Conservation (phyloP, 2,797 vertebrate species). For the Phoebastria nigripes region DNA sequence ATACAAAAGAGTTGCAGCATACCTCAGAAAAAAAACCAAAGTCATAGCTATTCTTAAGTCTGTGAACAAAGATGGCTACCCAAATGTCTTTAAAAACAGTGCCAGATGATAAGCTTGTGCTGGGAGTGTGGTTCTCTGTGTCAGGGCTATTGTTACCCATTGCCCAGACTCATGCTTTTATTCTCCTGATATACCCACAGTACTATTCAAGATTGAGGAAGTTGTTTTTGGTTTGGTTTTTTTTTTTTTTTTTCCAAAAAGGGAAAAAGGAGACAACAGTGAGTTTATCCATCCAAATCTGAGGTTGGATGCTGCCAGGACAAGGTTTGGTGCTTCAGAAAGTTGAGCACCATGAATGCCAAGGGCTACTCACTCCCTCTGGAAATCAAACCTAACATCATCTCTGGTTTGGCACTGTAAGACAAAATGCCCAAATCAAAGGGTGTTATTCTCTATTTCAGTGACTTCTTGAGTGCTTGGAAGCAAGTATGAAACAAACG, state of each 20-base stretch:
- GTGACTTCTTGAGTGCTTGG: neutral
- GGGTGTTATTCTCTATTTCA: neutral
- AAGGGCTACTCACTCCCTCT: neutral
- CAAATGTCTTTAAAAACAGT: neutral
- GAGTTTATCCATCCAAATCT: neutral
- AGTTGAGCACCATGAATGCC: neutral
- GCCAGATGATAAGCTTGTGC: neutral
- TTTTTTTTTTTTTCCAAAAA: neutral
- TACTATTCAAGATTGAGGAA: neutral
- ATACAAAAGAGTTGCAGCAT: neutral
- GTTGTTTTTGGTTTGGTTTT: neutral
- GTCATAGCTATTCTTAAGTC: neutral
- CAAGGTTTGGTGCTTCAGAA: neutral
- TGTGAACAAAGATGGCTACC: neutral
- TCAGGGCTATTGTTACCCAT: neutral
- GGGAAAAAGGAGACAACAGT: neutral
- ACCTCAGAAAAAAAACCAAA: neutral
- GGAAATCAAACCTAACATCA: conserved; percentile 5
- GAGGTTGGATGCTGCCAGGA: neutral
- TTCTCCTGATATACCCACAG: neutral
- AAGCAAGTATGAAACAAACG: neutral
- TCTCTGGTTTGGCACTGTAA: neutral
- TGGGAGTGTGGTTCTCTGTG: neutral
- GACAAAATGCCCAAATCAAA: neutral
- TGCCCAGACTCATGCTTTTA: neutral